Evolutionary conservation across 2,888 invertebrate genomes (phyloP), one percentile per base, ranked within the genome.

Genomic region (Isoperla grammatica): DNA sequence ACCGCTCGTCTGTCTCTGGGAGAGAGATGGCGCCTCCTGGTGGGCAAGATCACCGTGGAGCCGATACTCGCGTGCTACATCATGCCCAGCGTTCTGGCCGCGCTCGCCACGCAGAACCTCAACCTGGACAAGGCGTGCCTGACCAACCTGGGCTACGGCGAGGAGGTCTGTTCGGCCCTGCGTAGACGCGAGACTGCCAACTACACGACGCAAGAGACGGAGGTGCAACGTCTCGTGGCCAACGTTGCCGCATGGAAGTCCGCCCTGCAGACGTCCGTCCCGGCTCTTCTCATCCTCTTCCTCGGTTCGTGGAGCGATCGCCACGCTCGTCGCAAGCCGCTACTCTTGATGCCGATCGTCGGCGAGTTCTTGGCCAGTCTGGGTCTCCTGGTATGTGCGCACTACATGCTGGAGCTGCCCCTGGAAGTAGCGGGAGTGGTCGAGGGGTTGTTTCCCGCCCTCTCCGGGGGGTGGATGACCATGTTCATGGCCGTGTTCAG

Each of bases 401-500:
- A 85, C 70, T 87, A 82, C 73, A 90, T 89, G 72, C 81, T 88
- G 71, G 82, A 87, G 69, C 74, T 89, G 40, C 89, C 90, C 0
- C 87, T 90, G 80, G 90, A 90, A 76, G 86, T 82, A 1, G 65
- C 62, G 1, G 90, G 88, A 0, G 80, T 90, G 4, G 85, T 88
- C 1, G 90, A 90, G 73, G 88, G 88, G 0, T 79, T 90, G 64
- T 90, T 90, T 73, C 90, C 90, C 2, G 89, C 89, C 0, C 70
- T 90, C 6, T 88, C 89, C 1, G 88, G 90, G 9, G 90, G 90
- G 8, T 90, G 90, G 90, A 89, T 90, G 71, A 90, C 90, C 29
- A 90, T 90, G 90, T 85, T 91, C 68, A 90, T 91, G 90, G 90
- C 90, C 17, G 85, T 92, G 65, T 89, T 94, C 75, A 90, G 90